Evolutionary conservation across 2,888 invertebrate species (phyloP).

Genomic region (Sabatieria punctata): DNA sequence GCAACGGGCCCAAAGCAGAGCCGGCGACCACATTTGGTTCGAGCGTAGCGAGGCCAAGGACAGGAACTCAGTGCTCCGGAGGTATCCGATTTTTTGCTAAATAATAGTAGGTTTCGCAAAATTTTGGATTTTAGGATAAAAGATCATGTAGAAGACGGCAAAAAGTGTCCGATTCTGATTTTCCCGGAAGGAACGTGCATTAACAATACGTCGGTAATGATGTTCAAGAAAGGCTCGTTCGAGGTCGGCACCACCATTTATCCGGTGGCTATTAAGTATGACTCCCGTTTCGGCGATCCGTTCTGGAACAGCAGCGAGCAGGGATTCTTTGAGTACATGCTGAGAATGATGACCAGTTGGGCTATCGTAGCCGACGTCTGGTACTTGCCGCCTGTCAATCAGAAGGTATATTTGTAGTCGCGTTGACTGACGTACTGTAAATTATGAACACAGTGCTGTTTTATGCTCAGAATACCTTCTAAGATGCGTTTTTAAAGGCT

Average conservation of each 20-base stretch:
- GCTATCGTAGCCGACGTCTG: conserved; percentile 97
- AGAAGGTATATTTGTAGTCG: too few species aligned
- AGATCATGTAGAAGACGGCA: conserved; percentile 74
- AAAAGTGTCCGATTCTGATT: conserved; percentile 87
- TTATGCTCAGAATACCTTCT: too few species aligned
- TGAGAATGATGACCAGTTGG: conserved; percentile 99
- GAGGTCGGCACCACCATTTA: conserved; percentile 90
- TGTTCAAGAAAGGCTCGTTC: conserved; percentile 99
- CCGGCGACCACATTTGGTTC: conserved; percentile 96
- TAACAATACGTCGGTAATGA: conserved; percentile 99
- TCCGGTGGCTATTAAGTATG: conserved; percentile 97
- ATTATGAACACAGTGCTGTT: too few species aligned
- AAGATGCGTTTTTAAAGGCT: too few species aligned
- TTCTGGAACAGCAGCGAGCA: conserved; percentile 96
- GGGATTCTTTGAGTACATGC: conserved; percentile 49
- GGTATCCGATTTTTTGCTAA: too few species aligned
- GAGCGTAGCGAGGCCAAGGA: conserved; percentile 89
- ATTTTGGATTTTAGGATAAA: conserved; percentile 54
- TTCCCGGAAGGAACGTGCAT: conserved; percentile 99
- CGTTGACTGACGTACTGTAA: too few species aligned
- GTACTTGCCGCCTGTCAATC: conserved; percentile 88
- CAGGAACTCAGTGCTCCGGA: conserved; percentile 64
- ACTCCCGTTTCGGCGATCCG: conserved; percentile 90
- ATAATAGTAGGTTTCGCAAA: too few species aligned
- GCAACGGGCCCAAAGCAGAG: conserved; percentile 75